Conservation (phyloP, 2,888 invertebrate genomes). For the Idaea aversata region DNA sequence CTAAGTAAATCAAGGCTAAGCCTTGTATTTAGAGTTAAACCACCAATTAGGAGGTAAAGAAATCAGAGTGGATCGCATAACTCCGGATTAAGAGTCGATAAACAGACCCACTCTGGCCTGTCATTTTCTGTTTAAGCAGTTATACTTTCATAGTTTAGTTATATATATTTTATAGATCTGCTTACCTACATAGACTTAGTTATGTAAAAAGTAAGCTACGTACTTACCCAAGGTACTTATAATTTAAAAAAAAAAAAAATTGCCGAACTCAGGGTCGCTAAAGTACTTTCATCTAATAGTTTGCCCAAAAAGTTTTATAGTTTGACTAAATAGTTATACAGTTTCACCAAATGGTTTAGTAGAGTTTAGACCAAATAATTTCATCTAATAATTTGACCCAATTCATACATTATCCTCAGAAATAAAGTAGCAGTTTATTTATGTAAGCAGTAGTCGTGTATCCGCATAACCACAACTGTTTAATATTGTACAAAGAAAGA, state of each 20-base stretch:
- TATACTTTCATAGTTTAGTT: background rate
- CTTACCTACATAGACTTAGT: too few relatives aligned
- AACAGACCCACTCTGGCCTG: constrained; percentile 25
- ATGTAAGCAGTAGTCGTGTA: background rate
- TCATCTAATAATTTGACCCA: too few relatives aligned
- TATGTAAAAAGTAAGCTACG: too few relatives aligned
- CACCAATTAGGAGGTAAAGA: constrained; percentile 35
- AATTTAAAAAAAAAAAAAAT: too few relatives aligned
- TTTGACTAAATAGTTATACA: too few relatives aligned
- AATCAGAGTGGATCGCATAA: constrained; percentile 32
- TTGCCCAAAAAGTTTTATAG: too few relatives aligned
- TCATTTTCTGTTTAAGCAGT: background rate
- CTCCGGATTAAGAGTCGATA: constrained; percentile 41
- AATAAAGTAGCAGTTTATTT: background rate
- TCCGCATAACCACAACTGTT: background rate
- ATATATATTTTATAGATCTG: too few relatives aligned
- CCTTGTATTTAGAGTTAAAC: constrained; percentile 22
- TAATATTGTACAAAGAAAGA: background rate
- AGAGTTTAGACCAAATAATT: too few relatives aligned
- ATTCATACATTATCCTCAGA: background rate
- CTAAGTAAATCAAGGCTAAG: constrained; percentile 21
- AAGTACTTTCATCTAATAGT: too few relatives aligned
- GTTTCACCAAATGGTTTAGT: too few relatives aligned
- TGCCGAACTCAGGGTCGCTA: too few relatives aligned
- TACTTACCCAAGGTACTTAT: too few relatives aligned